Evolutionary conservation across 1,140 invertebrate genomes (phyloP).

Genomic region (Zaprionus davidi): DNA sequence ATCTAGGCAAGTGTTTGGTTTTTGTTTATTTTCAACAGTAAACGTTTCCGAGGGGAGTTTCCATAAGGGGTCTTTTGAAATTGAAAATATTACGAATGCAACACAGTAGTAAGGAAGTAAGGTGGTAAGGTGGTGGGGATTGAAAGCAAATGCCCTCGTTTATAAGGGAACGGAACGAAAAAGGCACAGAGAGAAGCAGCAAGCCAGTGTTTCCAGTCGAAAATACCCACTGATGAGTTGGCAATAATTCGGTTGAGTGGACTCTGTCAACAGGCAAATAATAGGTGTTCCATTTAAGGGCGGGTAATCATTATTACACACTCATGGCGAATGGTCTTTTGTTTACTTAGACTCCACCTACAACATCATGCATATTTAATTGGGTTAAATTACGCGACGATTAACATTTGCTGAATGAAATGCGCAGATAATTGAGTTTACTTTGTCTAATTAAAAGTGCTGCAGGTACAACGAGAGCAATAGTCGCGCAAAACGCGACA

Average conservation of each 20-base stretch:
- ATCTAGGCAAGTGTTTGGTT: neutral
- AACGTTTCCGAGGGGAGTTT: neutral
- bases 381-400: slow-evolving; percentile 80
- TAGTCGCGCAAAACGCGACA: no score
- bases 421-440: slow-evolving; percentile 79
- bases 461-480: slow-evolving; percentile 35
- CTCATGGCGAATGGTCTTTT: slow-evolving; percentile 65
- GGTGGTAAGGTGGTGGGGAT: slow-evolving; percentile 51
- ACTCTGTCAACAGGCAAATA: slow-evolving; percentile 80
- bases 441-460: slow-evolving; percentile 70
- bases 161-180: slow-evolving; percentile 32
- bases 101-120: neutral
- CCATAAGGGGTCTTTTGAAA: slow-evolving; percentile 47
- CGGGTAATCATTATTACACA: slow-evolving; percentile 60
- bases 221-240: slow-evolving; percentile 81
- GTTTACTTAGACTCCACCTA: slow-evolving; percentile 75
- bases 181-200: neutral
- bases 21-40: neutral
- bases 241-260: slow-evolving; percentile 81
- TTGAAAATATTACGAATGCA: slow-evolving; percentile 49
- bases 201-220: slow-evolving; percentile 50
- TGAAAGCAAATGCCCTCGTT: slow-evolving; percentile 70
- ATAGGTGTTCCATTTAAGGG: slow-evolving; percentile 72
- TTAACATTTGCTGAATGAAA: slow-evolving; percentile 74
- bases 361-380: slow-evolving; percentile 79